These are phyloP conservation scores for Limanda limanda DNA, from an alignment of 2,113 vertebrate species.

Conservation along the genomic window DNA sequence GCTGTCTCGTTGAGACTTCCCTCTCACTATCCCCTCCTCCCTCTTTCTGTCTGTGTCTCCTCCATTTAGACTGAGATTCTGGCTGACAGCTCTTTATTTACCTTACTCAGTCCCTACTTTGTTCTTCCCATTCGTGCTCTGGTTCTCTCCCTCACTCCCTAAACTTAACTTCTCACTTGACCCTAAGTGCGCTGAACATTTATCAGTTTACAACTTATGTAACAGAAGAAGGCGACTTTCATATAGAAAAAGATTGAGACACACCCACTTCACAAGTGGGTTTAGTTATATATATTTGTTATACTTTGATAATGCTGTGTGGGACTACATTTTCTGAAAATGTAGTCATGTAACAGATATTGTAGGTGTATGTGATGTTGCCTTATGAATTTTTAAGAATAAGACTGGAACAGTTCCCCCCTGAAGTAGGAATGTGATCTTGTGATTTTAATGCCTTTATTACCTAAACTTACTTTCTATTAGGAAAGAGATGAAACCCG, in stretches of 20 bases:
- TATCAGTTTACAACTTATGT: background rate
- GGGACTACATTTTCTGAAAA: background rate
- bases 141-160: background rate
- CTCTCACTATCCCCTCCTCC: background rate
- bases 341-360: too few species aligned
- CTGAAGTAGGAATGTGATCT: too few species aligned
- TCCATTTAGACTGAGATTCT: conserved; percentile 19
- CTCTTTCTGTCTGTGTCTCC: background rate
- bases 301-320: background rate
- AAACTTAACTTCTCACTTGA: conserved; percentile 1
- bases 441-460: too few species aligned
- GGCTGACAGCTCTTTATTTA: conserved; percentile 38
- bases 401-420: too few species aligned
- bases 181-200: background rate
- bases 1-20: background rate
- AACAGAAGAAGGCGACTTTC: background rate
- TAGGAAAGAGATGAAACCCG: too few species aligned
- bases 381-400: too few species aligned
- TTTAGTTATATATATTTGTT: too few species aligned
- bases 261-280: background rate
- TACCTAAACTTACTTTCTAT: too few species aligned
- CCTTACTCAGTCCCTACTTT: conserved; percentile 23
- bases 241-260: background rate
- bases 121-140: conserved; percentile 5
- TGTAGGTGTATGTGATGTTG: too few species aligned